Conservation (phyloP, 1,140 invertebrate genomes). For the Drosophila nasuta region DNA sequence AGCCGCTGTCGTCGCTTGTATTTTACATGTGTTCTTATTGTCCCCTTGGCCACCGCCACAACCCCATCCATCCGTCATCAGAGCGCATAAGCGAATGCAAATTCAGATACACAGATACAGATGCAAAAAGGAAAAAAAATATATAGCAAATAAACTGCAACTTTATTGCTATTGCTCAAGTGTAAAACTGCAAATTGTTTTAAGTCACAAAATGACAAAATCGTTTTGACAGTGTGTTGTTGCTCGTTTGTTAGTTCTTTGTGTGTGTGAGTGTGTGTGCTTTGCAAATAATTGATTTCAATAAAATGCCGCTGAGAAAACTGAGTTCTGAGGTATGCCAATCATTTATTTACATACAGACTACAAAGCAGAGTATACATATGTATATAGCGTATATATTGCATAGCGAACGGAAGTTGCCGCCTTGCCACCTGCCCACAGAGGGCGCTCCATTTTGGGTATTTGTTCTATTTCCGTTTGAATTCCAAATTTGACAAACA, state of each 20-base stretch:
- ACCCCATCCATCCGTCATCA: background rate
- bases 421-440: slow-evolving; percentile 45
- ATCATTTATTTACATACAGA: slow-evolving; percentile 27
- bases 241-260: background rate
- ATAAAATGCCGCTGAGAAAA: slow-evolving; percentile 22
- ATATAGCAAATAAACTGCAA: slow-evolving; percentile 17
- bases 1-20: slow-evolving; percentile 35
- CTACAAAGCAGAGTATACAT: background rate
- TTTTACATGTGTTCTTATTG: slow-evolving; percentile 40
- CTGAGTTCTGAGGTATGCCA: slow-evolving; percentile 17
- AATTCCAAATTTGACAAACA: slow-evolving; percentile 41
- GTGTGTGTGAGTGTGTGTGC: background rate
- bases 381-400: background rate
- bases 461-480: slow-evolving; percentile 55
- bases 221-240: slow-evolving; percentile 13
- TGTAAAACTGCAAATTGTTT: slow-evolving; percentile 27
- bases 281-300: slow-evolving; percentile 40
- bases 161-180: slow-evolving; percentile 24
- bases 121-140: slow-evolving; percentile 9
- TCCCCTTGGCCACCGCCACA: slow-evolving; percentile 4
- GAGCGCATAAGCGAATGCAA: slow-evolving; percentile 6
- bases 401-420: slow-evolving; percentile 32
- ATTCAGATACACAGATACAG: slow-evolving; percentile 11
- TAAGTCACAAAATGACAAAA: slow-evolving; percentile 26
- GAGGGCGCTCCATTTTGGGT: slow-evolving; percentile 37